Base-by-base conservation (phyloP, 1,140 invertebrate genomes). In the Ganaspis sp. region DNA sequence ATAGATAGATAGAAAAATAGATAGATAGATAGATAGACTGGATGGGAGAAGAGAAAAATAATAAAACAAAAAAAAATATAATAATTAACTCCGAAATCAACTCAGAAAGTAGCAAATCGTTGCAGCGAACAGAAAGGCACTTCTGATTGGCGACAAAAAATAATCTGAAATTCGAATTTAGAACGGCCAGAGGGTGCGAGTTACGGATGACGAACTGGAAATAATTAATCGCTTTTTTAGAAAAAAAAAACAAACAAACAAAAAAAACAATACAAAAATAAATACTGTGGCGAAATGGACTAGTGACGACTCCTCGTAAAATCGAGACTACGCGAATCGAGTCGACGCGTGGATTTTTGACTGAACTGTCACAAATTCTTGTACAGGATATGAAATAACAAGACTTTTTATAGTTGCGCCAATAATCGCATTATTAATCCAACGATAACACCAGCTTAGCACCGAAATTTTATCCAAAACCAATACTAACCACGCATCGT, bases 1-100 rank as follows among this genome's bases (percentile, higher is more conserved):
- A 77, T 70, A 82, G 37, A 79, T 45, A 45, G 17, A 75, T 38
- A 77, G 53, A 72, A 21, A 79, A 70, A 79, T 40, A 53, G 70
- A 34, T 64, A 64, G 73, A 54, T 42, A 73, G 72, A 71, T 49
- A 64, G 69, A 70, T 72, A 58, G 53, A n/a, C n/a, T n/a, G 45
- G 84, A 72, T 75, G 40, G 70, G 69, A 69, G 75, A 58, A 76
- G 69, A 73, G 75, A 75, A 80, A 75, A 58, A 77, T 34, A 74
- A 72, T 72, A 69, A 71, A 69, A 76, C 73, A 64, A 73, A 78
- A 75, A 72, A 73, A 80, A 74, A n/a, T 49, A 45, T 45, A 45
- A 1, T 15, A 49, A 17, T 17, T 49, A 49, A 49, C n/a, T 49
- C n/a, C 45, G 76, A 71, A 76, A 79, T 72, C 72, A 45, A 73